These are phyloP conservation scores for Chrysina gloriosa DNA, from an alignment of 2,888 invertebrate species.

Conservation along the genomic window DNA sequence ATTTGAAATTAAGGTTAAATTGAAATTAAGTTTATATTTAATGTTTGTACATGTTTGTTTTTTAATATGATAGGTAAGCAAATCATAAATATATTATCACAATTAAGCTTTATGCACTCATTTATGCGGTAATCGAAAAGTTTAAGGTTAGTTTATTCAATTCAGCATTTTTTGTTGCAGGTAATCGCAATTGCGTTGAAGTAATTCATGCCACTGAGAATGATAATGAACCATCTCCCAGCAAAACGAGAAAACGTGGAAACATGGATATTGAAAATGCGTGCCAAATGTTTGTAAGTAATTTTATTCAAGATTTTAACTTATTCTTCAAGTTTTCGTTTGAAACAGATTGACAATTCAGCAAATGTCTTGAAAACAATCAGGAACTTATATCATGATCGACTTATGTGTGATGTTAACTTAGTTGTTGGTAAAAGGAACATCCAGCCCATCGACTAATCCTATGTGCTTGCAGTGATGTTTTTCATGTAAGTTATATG, in stretches of 20 bases:
- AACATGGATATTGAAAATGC: conserved; percentile 45
- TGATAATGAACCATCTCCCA: conserved; percentile 41
- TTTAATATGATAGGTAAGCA: conserved; percentile 27
- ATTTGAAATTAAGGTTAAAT: background rate
- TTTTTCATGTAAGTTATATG: conserved; percentile 80
- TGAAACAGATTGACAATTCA: conserved; percentile 83
- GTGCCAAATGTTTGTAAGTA: conserved; percentile 48
- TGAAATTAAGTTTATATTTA: background rate
- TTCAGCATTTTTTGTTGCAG: conserved; percentile 9
- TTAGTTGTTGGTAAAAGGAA: conserved; percentile 83
- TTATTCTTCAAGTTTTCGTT: background rate
- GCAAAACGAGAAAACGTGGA: conserved; percentile 41
- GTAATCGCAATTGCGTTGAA: conserved; percentile 18
- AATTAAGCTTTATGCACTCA: no score
- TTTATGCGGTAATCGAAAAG: background rate
- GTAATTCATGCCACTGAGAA: conserved; percentile 10
- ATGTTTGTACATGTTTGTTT: conserved; percentile 3
- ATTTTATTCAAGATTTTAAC: background rate
- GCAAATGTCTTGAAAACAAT: conserved; percentile 84
- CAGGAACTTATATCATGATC: conserved; percentile 84
- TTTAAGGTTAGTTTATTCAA: conserved; percentile 16
- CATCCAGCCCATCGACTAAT: conserved; percentile 93
- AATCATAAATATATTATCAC: no score
- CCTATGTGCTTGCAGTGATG: conserved; percentile 93
- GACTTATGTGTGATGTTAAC: conserved; percentile 89